Conservation (phyloP, 2,888 invertebrate genomes). For the Hyalella azteca region DNA sequence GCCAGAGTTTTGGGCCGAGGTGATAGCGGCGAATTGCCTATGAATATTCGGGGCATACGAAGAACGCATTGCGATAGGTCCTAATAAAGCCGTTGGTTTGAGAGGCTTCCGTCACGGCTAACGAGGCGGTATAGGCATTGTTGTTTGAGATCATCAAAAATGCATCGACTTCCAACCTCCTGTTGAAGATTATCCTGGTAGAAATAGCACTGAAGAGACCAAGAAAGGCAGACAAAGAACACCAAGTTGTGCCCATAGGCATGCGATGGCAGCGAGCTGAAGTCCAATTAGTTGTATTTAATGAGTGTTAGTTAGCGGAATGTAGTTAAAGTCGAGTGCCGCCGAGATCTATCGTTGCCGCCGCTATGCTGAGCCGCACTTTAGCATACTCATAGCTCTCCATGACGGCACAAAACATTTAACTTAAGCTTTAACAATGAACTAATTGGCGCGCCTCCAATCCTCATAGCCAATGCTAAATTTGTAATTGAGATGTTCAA, state of each 20-base stretch:
- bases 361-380: constrained; percentile 6
- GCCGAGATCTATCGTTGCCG: constrained; percentile 32
- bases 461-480: constrained; percentile 21
- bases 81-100: constrained; percentile 7
- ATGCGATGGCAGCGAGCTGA: not conserved
- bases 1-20: not conserved
- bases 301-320: constrained; percentile 24
- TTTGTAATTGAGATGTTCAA: constrained; percentile 33
- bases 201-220: not conserved
- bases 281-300: constrained; percentile 34
- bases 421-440: constrained; percentile 28
- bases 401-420: constrained; percentile 23
- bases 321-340: constrained; percentile 22
- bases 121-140: constrained; percentile 5
- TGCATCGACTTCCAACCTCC: not conserved
- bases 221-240: not conserved
- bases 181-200: too few species aligned
- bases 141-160: not conserved
- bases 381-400: constrained; percentile 35
- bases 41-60: not conserved
- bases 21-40: constrained; percentile 14
- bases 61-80: not conserved
- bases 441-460: constrained; percentile 26
- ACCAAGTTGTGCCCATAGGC: not conserved
- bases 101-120: constrained; percentile 19